Evolutionary conservation across 2,888 invertebrate genomes (phyloP), one percentile per base, ranked within the genome.

Genomic region (Drosophila quinaria): DNA sequence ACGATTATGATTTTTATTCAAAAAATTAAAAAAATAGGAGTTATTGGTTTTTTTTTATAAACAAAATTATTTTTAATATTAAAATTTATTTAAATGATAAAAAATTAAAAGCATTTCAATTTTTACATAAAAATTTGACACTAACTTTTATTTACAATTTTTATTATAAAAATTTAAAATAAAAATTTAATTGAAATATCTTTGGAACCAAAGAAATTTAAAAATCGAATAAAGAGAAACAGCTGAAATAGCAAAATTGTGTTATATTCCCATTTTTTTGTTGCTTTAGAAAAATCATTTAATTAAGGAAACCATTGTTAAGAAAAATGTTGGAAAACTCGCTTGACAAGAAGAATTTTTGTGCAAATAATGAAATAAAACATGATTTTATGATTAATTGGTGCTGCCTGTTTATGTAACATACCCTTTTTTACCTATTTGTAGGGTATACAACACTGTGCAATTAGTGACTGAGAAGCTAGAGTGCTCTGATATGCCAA

Each of bases 301-400:
- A 78, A 78, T 78, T 78, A 68, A 52, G 59, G 5, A 25, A 25
- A 25, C 59, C 56, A 41, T 56, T 61, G 67, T 55, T 55, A 29
- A 33, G 17, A 25, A 60, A 56, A 52, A 44, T 33, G 25, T 56
- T 76, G 71, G 11, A 56, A 49, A 74, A 41, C 41, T 54, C 42
- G 15, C 47, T 49, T 9, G 15, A 39, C 31, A 65, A 49, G 71
- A 46, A 51, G 22, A 60, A 60, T 58, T 42, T 41, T 41, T 47
- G 44, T 41, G 33, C 22, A 41, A 64, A 47, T 56, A 49, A 51
- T 55, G 25, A 50, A 55, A 70, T 63, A 37, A 46, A 55, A 25
- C 15, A 25, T 10, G 10, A 10, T n/a, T 3, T n/a, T 37, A 37
- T 51, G 51, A 10, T 37, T 22, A 33, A 4, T 17, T 17, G 3